These are phyloP conservation scores for Aphidius gifuensis DNA, from an alignment of 1,140 invertebrate genomes.

Conservation along the genomic window DNA sequence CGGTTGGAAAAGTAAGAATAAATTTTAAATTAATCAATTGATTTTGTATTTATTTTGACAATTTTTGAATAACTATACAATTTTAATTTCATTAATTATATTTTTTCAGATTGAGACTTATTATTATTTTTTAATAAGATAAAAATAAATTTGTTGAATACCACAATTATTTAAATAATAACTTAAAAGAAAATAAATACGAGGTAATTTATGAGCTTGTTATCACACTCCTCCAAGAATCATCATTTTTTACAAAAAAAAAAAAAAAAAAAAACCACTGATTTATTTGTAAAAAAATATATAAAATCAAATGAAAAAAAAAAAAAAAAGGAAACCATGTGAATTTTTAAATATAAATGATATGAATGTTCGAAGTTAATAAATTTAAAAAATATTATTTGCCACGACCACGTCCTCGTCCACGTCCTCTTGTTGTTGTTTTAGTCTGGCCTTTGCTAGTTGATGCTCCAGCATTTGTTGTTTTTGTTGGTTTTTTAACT, in stretches of 20 bases:
- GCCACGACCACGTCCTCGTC: constrained; percentile 39
- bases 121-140: no score
- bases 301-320: no score
- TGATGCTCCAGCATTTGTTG: constrained; percentile 22
- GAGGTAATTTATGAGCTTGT: no score
- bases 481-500: constrained; percentile 48
- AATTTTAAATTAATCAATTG: neutral
- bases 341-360: neutral
- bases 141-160: no score
- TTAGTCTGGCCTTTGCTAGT: constrained; percentile 24
- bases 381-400: constrained; percentile 31
- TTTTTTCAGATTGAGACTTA: no score
- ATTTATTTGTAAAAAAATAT: no score
- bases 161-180: no score
- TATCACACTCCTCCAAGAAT: no score
- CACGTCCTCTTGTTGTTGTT: constrained; percentile 31
- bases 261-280: no score
- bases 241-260: no score
- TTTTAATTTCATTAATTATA: neutral
- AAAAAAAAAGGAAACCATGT: neutral
- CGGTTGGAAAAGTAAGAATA: constrained; percentile 64
- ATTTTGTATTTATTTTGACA: neutral
- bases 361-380: neutral
- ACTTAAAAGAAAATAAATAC: no score
- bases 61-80: neutral